Evolutionary conservation across 2,888 invertebrate genomes (phyloP).

Genomic region (Caenorhabditis virilis): DNA sequence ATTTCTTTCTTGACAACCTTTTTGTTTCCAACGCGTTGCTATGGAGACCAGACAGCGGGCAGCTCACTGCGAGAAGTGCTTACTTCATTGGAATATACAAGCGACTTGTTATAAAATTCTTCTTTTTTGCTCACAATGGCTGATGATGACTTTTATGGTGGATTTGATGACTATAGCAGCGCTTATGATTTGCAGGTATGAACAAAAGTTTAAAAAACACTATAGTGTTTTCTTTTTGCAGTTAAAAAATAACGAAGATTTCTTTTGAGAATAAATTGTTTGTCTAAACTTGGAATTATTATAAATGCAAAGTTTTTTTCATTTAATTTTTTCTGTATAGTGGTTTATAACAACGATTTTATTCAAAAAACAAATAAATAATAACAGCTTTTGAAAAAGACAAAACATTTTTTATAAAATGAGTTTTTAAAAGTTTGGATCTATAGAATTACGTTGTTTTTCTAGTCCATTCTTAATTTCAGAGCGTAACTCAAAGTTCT

Average conservation of each 20-base stretch:
- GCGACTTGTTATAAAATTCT: neutral
- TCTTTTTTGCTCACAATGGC: slow-evolving; percentile 6
- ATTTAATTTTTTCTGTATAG: too few relatives aligned
- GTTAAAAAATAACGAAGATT: too few relatives aligned
- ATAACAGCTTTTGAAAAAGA: neutral
- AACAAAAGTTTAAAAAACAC: too few relatives aligned
- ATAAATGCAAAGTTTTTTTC: too few relatives aligned
- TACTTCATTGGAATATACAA: neutral
- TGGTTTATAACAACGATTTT: too few relatives aligned
- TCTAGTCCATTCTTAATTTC: too few relatives aligned
- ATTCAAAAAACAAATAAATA: neutral
- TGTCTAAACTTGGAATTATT: too few relatives aligned
- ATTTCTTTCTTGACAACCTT: neutral
- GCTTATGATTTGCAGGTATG: slow-evolving; percentile 64
- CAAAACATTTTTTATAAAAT: neutral
- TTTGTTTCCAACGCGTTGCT: neutral
- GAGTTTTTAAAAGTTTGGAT: too few relatives aligned
- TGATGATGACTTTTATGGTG: slow-evolving; percentile 64
- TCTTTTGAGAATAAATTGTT: too few relatives aligned
- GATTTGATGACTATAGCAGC: slow-evolving; percentile 66
- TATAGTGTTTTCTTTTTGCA: too few relatives aligned
- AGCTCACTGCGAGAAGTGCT: too few relatives aligned
- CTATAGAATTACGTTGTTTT: too few relatives aligned
- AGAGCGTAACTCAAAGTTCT: slow-evolving; percentile 78
- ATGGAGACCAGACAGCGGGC: neutral